phyloP scores from a whole-genome alignment of 2,797 vertebrate genomes.

The Acanthornis magna region DNA sequence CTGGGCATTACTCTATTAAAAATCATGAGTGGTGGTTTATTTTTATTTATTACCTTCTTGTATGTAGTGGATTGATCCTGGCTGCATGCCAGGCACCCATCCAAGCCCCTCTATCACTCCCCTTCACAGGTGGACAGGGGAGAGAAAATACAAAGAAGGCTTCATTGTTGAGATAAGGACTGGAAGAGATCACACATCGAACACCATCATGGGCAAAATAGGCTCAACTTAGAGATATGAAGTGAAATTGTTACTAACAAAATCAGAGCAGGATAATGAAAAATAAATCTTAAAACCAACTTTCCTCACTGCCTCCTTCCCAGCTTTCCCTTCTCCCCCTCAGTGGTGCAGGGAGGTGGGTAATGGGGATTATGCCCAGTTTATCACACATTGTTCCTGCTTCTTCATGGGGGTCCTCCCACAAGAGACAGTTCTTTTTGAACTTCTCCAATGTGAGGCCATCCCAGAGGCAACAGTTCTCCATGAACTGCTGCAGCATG shows the following conservation, averaged over 20 bases:
- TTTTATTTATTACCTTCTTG: background rate
- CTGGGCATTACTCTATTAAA: background rate
- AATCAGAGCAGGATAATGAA: background rate
- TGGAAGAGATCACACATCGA: background rate
- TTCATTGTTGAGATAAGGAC: background rate
- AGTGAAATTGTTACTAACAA: background rate
- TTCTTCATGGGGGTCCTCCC: background rate
- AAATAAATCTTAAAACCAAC: background rate
- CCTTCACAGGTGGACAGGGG: background rate
- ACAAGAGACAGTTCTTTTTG: fast-evolving
- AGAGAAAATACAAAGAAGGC: background rate
- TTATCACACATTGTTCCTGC: background rate
- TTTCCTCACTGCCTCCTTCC: background rate
- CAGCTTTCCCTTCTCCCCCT: background rate
- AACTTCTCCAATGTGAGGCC: background rate
- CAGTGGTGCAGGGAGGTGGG: too few relatives aligned
- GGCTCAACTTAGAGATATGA: background rate
- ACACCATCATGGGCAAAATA: background rate
- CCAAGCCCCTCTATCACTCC: background rate
- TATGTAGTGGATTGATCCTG: background rate
- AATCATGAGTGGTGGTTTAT: background rate
- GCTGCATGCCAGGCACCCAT: background rate
- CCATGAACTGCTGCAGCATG: background rate
- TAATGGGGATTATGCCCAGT: background rate
- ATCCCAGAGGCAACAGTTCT: background rate